These are phyloP conservation scores for Coelopa pilipes DNA, from an alignment of 2,888 invertebrate genomes.

Conservation along the genomic window DNA sequence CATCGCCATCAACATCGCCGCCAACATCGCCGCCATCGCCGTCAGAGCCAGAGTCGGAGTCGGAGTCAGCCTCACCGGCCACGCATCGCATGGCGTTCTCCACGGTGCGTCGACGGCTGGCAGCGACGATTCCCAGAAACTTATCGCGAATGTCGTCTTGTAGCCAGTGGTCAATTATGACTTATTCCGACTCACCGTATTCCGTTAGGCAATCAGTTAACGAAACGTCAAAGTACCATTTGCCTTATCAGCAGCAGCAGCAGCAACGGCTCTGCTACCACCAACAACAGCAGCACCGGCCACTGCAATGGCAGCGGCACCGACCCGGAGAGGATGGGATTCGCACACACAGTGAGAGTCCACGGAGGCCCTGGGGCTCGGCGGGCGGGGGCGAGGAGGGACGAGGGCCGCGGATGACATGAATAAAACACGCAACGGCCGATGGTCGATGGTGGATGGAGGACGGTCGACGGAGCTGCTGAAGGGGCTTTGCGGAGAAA, in stretches of 20 bases:
- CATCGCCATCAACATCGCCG: slow-evolving; percentile 14
- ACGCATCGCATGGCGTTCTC: slow-evolving; percentile 1
- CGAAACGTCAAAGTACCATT: slow-evolving; percentile 44
- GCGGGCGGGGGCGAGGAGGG: too few species aligned
- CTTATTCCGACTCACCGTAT: slow-evolving; percentile 47
- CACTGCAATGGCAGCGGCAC: not conserved
- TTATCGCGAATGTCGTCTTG: slow-evolving; percentile 42
- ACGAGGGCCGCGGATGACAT: not conserved
- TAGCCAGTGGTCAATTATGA: slow-evolving; percentile 51
- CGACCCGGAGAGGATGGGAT: not conserved
- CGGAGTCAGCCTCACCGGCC: not conserved
- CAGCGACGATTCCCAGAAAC: slow-evolving; percentile 31
- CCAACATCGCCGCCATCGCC: not conserved
- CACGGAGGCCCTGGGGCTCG: too few species aligned
- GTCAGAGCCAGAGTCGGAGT: not conserved
- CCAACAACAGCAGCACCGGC: slow-evolving; percentile 32
- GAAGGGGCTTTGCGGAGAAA: not conserved
- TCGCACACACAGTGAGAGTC: not conserved
- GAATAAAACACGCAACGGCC: slow-evolving; percentile 20
- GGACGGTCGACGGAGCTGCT: not conserved
- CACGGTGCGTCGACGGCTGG: slow-evolving; percentile 7
- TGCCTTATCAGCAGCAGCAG: slow-evolving; percentile 45
- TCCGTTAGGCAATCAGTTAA: slow-evolving; percentile 47
- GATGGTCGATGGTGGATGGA: not conserved
- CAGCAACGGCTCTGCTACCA: slow-evolving; percentile 12